Percentiles rank a stretch among this genome's conserved stretches.
Evolutionary conservation across 2,888 invertebrate genomes (phyloP).

Genomic region (Pherbina coryleti): DNA sequence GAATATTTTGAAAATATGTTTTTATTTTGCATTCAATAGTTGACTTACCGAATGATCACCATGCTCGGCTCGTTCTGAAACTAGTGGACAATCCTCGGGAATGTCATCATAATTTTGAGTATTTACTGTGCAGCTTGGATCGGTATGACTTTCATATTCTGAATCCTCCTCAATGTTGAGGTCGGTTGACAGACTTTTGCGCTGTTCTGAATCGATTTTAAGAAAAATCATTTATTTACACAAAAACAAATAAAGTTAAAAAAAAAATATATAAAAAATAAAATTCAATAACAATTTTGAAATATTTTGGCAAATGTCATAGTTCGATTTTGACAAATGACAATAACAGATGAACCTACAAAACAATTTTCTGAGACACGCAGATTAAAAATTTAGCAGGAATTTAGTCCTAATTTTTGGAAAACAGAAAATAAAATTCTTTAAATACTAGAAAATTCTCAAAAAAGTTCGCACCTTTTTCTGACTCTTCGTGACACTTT

Average conservation of each 20-base stretch:
- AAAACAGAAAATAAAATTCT: too few species aligned
- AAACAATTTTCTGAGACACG: too few species aligned
- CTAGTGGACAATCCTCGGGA: constrained; percentile 69
- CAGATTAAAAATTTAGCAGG: too few species aligned
- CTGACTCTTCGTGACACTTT: not conserved
- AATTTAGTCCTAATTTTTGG: too few species aligned
- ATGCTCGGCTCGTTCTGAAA: constrained; percentile 70
- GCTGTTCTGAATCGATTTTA: constrained; percentile 56
- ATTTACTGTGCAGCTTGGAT: constrained; percentile 55
- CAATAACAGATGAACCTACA: too few species aligned
- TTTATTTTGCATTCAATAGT: not conserved
- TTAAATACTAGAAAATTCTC: too few species aligned
- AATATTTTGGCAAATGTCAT: not conserved
- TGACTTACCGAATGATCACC: constrained; percentile 66
- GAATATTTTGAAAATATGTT: not conserved
- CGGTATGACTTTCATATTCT: constrained; percentile 65
- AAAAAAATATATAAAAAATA: too few species aligned
- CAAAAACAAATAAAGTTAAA: not conserved
- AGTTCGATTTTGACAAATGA: too few species aligned
- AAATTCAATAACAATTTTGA: not conserved
- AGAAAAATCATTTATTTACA: not conserved
- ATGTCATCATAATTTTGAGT: constrained; percentile 68
- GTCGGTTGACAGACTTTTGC: constrained; percentile 60
- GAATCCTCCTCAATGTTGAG: constrained; percentile 67
- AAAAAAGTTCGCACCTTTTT: too few species aligned